Evolutionary conservation across 1,140 invertebrate species (phyloP), one percentile per base, ranked within the genome.

Genomic region (Ectropis grisescens): DNA sequence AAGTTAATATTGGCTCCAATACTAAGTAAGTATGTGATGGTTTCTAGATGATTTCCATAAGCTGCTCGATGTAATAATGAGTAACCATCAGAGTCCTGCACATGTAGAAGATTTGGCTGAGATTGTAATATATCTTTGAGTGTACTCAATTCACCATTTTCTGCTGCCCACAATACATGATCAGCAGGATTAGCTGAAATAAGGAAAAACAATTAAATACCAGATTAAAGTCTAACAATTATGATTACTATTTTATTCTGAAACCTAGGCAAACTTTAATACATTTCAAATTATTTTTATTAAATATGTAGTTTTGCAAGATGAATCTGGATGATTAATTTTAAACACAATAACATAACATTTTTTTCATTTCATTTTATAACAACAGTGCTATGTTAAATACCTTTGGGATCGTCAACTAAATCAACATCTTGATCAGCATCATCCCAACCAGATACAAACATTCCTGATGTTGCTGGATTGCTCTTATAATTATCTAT

Each of bases 1-100:
- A 90, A 86, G 54, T 86, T 76, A 15, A 95, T 82, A 68, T 93
- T 83, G 0, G 95, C 96, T 6, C 89, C 88, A 49, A 87, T 72
- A 58, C 87, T 79, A 6, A 98, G 54, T 29, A 99, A 68, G 56
- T 91, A 88, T 66, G 91, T 85, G 7, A 94, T 90, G 26, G 94
- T 83, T 32, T 92, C 85, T 5, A 88, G 34, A 62, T 97, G 91
- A 62, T 96, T 92, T 46, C 90, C 92, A 66, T 98, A 98, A 41
- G 90, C 91, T n/a, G 97, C 95, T 67, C 97, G 75, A 41, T 72
- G 72, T n/a, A 79, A 47, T 15, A 67, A 91, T 7, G 94, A 95
- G 58, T 99, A 99, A 0, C 91, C 89, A 86, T 99, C 97, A 34
- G 86, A 84, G 79, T 99, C 97, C 13, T 58, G 76, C 5, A 85